Evolutionary conservation across 2,888 invertebrate species (phyloP).

Genomic region (Enchytraeus crypticus): DNA sequence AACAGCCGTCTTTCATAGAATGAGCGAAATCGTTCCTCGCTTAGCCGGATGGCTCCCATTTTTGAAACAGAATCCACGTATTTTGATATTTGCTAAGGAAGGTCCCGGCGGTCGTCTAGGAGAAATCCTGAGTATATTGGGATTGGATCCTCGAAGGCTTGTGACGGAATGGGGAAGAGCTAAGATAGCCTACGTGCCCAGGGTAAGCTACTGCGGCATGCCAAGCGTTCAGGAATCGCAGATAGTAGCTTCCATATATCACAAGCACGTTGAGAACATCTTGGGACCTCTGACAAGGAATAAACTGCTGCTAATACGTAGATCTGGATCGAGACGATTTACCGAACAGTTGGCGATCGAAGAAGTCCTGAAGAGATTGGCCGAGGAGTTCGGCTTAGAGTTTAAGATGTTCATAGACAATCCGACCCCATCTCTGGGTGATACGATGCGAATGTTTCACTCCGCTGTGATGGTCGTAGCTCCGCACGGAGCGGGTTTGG

Average conservation of each 20-base stretch:
- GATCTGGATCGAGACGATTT: slow-evolving; percentile 10
- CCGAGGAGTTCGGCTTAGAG: slow-evolving; percentile 5
- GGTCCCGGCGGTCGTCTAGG: background rate
- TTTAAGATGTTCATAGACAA: slow-evolving; percentile 19
- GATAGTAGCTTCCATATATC: background rate
- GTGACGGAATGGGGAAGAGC: background rate
- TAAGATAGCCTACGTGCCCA: background rate
- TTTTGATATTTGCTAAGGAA: slow-evolving; percentile 5
- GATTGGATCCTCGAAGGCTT: background rate
- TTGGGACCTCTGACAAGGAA: background rate
- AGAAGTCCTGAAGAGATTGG: slow-evolving; percentile 1
- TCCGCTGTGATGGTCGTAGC: slow-evolving; percentile 23
- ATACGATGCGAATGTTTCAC: slow-evolving; percentile 21
- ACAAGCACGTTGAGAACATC: background rate
- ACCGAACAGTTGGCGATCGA: background rate
- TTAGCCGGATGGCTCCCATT: background rate
- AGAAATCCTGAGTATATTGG: background rate
- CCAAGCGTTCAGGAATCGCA: background rate
- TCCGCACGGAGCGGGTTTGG: too few relatives aligned
- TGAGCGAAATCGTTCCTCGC: slow-evolving; percentile 13
- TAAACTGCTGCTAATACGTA: slow-evolving; percentile 13
- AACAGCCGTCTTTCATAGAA: slow-evolving; percentile 6
- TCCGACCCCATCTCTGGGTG: slow-evolving; percentile 16
- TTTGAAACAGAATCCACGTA: background rate
- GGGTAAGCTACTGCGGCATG: background rate